phyloP scores from a whole-genome alignment of 2,113 vertebrate species.

The Condylura cristata region DNA sequence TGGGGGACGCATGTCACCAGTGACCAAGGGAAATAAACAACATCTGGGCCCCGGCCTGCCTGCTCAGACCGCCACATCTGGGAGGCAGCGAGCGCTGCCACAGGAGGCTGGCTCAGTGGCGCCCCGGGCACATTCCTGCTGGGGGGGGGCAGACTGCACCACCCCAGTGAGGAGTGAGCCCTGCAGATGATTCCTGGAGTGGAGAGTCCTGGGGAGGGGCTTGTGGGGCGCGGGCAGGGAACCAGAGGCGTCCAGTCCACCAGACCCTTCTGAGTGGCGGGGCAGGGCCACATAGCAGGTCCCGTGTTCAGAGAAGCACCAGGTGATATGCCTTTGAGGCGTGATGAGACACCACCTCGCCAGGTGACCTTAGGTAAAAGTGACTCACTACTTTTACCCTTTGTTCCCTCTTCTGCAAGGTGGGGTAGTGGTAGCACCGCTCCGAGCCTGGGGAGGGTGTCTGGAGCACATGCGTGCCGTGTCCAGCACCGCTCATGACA shows the following conservation, averaged over 20 bases:
- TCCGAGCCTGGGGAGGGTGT: not conserved
- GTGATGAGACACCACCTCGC: not conserved
- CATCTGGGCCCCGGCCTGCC: constrained; percentile 62
- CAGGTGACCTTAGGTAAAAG: not conserved
- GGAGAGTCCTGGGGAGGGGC: not conserved
- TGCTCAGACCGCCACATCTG: constrained; percentile 59
- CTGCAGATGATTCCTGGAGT: not conserved
- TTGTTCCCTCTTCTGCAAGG: not conserved
- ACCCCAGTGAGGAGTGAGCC: not conserved
- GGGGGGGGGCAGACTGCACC: constrained; percentile 52
- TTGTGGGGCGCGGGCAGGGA: not conserved
- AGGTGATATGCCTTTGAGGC: not conserved
- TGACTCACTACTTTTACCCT: not conserved
- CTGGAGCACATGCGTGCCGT: not conserved
- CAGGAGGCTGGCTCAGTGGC: constrained; percentile 26
- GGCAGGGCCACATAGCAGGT: not conserved
- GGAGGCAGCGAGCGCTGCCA: constrained; percentile 46
- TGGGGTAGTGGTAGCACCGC: not conserved
- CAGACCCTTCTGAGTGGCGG: not conserved
- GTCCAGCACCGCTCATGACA: not conserved
- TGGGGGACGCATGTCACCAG: constrained; percentile 19
- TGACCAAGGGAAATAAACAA: constrained; percentile 73
- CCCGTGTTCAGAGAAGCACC: not conserved
- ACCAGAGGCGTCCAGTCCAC: not conserved
- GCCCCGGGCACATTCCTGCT: constrained; percentile 27